Evolutionary conservation across 2,888 invertebrate species (phyloP).

Genomic region (Syrphus vitripennis): DNA sequence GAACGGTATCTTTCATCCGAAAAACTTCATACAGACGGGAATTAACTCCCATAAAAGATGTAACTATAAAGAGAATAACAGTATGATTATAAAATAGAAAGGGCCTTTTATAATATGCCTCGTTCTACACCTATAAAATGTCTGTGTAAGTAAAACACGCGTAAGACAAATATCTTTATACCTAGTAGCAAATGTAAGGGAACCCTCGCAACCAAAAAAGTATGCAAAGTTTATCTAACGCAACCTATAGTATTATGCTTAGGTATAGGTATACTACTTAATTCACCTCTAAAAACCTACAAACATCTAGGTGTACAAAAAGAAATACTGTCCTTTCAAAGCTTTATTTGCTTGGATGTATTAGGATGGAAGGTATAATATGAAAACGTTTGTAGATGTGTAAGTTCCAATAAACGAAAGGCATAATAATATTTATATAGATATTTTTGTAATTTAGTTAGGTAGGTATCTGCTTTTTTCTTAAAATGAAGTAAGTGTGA

Average conservation of each 20-base stretch:
- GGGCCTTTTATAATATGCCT: constrained; percentile 11
- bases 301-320: neutral
- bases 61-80: constrained; percentile 5
- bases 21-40: neutral
- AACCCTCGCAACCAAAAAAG: neutral
- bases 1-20: constrained; percentile 8
- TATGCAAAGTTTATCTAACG: neutral
- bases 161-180: neutral
- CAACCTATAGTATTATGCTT: neutral
- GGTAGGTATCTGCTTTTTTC: too few relatives aligned
- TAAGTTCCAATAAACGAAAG: neutral
- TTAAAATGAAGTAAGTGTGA: too few relatives aligned
- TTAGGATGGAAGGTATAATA: neutral
- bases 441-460: too few relatives aligned
- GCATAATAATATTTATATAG: neutral
- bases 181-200: neutral
- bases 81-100: constrained; percentile 34
- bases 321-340: neutral
- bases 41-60: neutral
- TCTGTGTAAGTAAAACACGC: neutral
- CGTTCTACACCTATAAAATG: neutral
- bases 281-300: neutral
- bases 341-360: neutral
- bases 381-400: neutral
- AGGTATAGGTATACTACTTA: neutral